Percentiles rank a stretch among this genome's conserved stretches.
These are phyloP conservation scores for Eupithecia insigniata DNA, from an alignment of 2,888 invertebrate species.

Conservation along the genomic window DNA sequence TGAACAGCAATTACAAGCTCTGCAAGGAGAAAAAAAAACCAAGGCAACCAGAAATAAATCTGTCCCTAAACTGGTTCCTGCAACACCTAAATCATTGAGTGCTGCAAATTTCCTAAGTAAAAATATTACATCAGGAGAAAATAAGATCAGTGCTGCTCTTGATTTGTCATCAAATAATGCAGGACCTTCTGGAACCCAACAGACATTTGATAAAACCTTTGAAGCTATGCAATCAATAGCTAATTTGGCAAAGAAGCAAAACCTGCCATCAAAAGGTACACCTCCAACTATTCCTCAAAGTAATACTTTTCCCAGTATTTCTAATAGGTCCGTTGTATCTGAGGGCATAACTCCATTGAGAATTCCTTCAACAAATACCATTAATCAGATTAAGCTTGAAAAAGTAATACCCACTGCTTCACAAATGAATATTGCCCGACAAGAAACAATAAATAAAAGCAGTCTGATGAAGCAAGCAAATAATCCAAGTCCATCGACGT, in stretches of 20 bases:
- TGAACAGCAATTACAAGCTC: constrained; percentile 76
- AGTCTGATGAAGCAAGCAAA: constrained; percentile 59
- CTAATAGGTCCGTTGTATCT: constrained; percentile 59
- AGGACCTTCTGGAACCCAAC: constrained; percentile 69
- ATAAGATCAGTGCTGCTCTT: constrained; percentile 72
- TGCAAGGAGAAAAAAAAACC: constrained; percentile 75
- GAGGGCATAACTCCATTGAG: constrained; percentile 62
- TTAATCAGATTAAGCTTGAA: constrained; percentile 69
- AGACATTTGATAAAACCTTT: constrained; percentile 73
- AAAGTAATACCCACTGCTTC: constrained; percentile 58
- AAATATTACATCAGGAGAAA: constrained; percentile 54
- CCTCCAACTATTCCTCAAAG: constrained; percentile 62
- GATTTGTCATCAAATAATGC: constrained; percentile 78
- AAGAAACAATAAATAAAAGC: constrained; percentile 61
- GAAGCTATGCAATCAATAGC: constrained; percentile 83
- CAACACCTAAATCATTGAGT: constrained; percentile 72
- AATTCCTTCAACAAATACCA: constrained; percentile 65
- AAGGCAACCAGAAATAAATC: constrained; percentile 76
- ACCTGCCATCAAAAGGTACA: constrained; percentile 65
- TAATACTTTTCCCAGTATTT: constrained; percentile 63
- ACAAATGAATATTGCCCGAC: constrained; percentile 57
- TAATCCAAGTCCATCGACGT: constrained; percentile 56
- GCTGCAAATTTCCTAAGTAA: constrained; percentile 64
- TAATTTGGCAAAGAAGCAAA: constrained; percentile 80
- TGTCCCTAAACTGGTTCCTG: constrained; percentile 77